Base-by-base conservation (phyloP, 2,888 invertebrate species). In the Allophyes oxyacanthae region DNA sequence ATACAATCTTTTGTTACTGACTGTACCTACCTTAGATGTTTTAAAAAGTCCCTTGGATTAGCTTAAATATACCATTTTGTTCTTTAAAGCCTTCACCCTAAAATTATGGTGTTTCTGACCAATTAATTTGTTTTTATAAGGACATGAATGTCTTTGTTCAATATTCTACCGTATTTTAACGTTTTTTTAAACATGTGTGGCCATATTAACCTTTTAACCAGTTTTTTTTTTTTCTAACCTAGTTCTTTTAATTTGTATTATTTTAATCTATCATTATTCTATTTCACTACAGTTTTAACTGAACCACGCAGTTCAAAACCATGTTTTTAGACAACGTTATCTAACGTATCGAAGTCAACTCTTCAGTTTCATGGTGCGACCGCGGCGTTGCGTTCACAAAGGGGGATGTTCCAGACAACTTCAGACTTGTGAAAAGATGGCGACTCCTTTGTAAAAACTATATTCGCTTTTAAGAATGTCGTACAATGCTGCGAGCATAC, bases 401-500 rank as follows among this genome's bases (percentile, higher is more conserved):
- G 68, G 73, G 66, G 63, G 70, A 76, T 75, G 71, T 67, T 53
- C 62, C 62, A 73, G 77, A 70, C 75, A 37, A 66, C 67, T 79
- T 77, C 74, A 77, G 74, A 79, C 62, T 59, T 52, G 53, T 72
- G 59, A 71, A 79, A 76, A 75, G 71, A 75, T 71, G 65, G 59
- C 45, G 58, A 53, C 38, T 57, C 70, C 43, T 77, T 76, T 79
- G 76, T 77, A 68, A 58, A 58, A 50, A 57, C 41, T 57, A 46
- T 50, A 38, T 11, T 11, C 13, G n/a, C 8, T 10, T 32, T n/a
- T 32, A 32, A 10, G n/a, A 9, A 32, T 1, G 10, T 7, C 15
- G 8, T 6, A 28, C 8, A 20, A 20, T 20, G 20, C 20, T 20
- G 20, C 20, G 4, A 20, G 4, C 4, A 20, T 20, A 3, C 4